phyloP scores from a whole-genome alignment of 1,140 invertebrate species.

The Physella acuta region DNA sequence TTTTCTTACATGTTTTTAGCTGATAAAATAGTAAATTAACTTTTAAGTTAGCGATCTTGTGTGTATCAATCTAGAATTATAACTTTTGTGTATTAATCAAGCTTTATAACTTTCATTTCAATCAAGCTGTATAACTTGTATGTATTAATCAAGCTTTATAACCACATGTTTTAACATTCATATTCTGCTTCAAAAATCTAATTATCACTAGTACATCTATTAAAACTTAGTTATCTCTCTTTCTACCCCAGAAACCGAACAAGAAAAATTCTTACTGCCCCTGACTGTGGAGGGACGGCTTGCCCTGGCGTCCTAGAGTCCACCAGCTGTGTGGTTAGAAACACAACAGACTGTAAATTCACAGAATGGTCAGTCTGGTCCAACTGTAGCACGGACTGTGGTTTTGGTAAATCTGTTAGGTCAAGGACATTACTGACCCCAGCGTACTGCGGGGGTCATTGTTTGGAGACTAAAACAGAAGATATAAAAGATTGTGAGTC shows the following conservation, averaged over 20 bases:
- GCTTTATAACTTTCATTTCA: too few species aligned
- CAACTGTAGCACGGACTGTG: constrained; percentile 34
- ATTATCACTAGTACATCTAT: too few species aligned
- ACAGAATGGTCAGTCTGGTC: constrained; percentile 34
- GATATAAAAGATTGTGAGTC: constrained; percentile 27
- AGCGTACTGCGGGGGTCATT: constrained; percentile 36
- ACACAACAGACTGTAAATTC: constrained; percentile 30
- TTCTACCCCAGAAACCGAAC: constrained; percentile 27
- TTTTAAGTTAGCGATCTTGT: too few species aligned
- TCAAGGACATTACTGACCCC: constrained; percentile 32
- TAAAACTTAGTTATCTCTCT: background rate
- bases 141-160: too few species aligned
- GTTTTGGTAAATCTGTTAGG: constrained; percentile 22
- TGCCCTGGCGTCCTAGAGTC: constrained; percentile 31
- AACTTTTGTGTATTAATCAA: too few species aligned
- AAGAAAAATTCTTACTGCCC: constrained; percentile 14
- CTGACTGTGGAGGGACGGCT: constrained; percentile 27
- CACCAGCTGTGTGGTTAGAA: constrained; percentile 19
- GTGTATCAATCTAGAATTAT: too few species aligned
- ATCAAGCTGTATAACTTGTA: too few species aligned
- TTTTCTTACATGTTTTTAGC: too few species aligned
- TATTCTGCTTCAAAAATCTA: too few species aligned
- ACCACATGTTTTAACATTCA: too few species aligned
- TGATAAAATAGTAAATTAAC: too few species aligned
- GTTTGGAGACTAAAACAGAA: constrained; percentile 17